These are phyloP conservation scores for Uloborus diversus DNA, from an alignment of 1,140 invertebrate species.

Conservation along the genomic window DNA sequence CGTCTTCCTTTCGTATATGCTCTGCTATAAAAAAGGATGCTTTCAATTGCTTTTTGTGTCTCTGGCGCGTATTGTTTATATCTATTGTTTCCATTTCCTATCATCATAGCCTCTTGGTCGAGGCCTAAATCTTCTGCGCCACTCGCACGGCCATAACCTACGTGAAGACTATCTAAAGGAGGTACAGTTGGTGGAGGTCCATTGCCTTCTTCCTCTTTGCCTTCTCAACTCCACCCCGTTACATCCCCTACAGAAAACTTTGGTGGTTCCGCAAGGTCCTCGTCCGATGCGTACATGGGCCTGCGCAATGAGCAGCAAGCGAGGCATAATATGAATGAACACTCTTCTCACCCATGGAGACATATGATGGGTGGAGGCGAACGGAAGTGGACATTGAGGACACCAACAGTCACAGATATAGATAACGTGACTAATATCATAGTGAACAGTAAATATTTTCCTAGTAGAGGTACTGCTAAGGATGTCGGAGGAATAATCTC, in stretches of 20 bases:
- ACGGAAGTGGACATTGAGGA: slow-evolving; percentile 95
- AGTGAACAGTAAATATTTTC: slow-evolving; percentile 98
- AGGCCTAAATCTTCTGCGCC: slow-evolving; percentile 23
- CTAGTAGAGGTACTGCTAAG: slow-evolving; percentile 94
- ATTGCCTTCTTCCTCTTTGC: slow-evolving; percentile 12
- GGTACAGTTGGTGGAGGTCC: slow-evolving; percentile 2
- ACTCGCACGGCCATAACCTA: slow-evolving; percentile 13
- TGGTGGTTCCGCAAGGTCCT: slow-evolving; percentile 63
- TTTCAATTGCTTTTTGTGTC: slow-evolving; percentile 88
- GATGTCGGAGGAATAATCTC: slow-evolving; percentile 99
- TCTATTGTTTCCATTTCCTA: slow-evolving; percentile 20
- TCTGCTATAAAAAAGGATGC: slow-evolving; percentile 96
- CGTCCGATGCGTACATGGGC: slow-evolving; percentile 75
- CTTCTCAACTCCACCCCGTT: slow-evolving; percentile 27
- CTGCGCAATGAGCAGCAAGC: slow-evolving; percentile 83
- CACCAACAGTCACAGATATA: slow-evolving; percentile 93
- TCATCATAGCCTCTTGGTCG: slow-evolving; percentile 25
- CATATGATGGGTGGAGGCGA: slow-evolving; percentile 87
- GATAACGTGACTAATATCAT: slow-evolving; percentile 95
- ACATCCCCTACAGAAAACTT: slow-evolving; percentile 25
- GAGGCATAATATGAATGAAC: slow-evolving; percentile 90
- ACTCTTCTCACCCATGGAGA: slow-evolving; percentile 92
- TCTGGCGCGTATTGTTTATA: slow-evolving; percentile 70
- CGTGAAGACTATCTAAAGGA: slow-evolving; percentile 35
- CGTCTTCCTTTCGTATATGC: slow-evolving; percentile 94